A percentile compares a stretch with the other conserved stretches of the same genome.
Evolutionary conservation across 2,888 invertebrate species (phyloP).

Genomic region (Graphium colonna): DNA sequence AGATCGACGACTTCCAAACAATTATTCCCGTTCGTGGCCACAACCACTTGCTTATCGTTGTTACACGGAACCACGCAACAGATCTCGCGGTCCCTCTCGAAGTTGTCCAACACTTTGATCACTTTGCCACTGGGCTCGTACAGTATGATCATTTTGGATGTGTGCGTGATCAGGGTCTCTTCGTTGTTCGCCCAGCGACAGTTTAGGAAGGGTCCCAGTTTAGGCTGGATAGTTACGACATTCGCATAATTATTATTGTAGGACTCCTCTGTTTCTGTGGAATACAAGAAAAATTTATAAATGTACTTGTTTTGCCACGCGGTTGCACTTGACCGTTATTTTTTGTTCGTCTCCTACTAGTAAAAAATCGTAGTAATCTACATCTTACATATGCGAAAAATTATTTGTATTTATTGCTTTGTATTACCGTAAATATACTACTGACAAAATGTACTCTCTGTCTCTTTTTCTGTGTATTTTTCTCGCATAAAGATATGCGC

Average conservation of each 20-base stretch:
- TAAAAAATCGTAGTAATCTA: too few relatives aligned
- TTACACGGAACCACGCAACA: slow-evolving; percentile 58
- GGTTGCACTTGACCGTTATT: too few relatives aligned
- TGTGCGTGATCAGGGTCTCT: slow-evolving; percentile 59
- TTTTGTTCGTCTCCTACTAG: too few relatives aligned
- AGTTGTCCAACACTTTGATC: slow-evolving; percentile 44
- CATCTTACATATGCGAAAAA: too few relatives aligned
- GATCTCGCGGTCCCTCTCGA: slow-evolving; percentile 51
- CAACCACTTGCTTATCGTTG: slow-evolving; percentile 55
- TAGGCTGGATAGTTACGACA: slow-evolving; percentile 49
- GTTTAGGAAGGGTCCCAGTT: slow-evolving; percentile 51
- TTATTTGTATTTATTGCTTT: too few relatives aligned
- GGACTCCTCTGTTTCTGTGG: slow-evolving; percentile 56
- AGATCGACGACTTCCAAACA: slow-evolving; percentile 54
- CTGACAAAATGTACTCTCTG: too few relatives aligned
- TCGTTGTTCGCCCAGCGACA: slow-evolving; percentile 64
- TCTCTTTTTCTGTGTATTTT: too few relatives aligned
- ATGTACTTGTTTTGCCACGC: too few relatives aligned
- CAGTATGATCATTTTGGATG: slow-evolving; percentile 54
- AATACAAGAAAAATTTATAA: slow-evolving; percentile 19
- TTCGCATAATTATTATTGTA: slow-evolving; percentile 54
- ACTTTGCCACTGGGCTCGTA: slow-evolving; percentile 53
- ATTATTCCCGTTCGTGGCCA: slow-evolving; percentile 40
- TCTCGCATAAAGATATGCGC: too few relatives aligned
- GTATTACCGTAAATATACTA: too few relatives aligned